Conservation (phyloP, 2,888 invertebrate genomes). For the Mycogona germanica region DNA sequence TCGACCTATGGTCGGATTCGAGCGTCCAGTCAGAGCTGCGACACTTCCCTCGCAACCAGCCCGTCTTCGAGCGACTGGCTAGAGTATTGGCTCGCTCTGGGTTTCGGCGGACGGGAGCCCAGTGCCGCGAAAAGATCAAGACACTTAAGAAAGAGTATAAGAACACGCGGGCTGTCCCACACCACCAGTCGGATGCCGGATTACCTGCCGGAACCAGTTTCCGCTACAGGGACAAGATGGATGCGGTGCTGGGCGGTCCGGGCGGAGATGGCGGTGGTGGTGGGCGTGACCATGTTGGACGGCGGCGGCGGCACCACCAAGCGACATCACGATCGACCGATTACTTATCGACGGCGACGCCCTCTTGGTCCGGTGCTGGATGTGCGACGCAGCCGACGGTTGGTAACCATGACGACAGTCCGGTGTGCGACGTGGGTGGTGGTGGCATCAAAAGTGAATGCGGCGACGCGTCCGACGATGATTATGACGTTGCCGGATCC, state of each 20-base stretch:
- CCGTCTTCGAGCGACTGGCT: constrained; percentile 7
- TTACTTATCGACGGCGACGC: too few relatives aligned
- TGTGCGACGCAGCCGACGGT: too few relatives aligned
- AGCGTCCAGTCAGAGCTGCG: neutral
- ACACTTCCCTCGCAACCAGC: constrained; percentile 8
- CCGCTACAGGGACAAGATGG: constrained; percentile 9
- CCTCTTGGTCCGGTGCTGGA: too few relatives aligned
- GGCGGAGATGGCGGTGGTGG: neutral
- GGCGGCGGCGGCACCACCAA: neutral
- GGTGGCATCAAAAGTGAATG: too few relatives aligned
- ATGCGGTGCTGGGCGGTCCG: neutral
- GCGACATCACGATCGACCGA: too few relatives aligned
- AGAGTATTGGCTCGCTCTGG: neutral
- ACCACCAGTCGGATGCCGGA: too few relatives aligned
- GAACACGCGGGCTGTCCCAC: neutral
- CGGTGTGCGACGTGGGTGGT: neutral
- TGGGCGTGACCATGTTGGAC: neutral
- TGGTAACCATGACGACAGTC: neutral
- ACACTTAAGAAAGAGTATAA: constrained; percentile 10
- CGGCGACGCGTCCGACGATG: neutral
- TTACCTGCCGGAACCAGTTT: neutral
- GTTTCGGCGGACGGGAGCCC: neutral
- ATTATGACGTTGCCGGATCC: neutral
- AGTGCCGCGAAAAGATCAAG: constrained; percentile 13
- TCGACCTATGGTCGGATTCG: constrained; percentile 3